These are phyloP conservation scores for Trigoniulus corallinus DNA, from an alignment of 1,140 invertebrate genomes.

Conservation along the genomic window DNA sequence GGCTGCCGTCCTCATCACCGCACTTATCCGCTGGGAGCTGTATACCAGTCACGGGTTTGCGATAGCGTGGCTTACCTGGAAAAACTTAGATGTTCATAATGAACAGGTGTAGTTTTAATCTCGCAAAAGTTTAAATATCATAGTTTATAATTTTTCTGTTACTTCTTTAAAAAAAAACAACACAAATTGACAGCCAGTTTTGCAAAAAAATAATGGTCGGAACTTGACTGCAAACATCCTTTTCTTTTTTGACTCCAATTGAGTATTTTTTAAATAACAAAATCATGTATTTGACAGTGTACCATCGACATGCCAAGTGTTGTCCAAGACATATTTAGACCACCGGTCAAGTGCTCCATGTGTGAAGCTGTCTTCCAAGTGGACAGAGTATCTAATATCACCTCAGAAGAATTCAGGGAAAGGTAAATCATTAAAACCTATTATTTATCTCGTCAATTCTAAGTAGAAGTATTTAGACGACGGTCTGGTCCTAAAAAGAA, in stretches of 20 bases:
- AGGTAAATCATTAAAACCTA: conserved; percentile 22
- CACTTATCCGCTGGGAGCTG: not conserved
- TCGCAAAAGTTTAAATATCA: not conserved
- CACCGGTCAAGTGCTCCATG: conserved; percentile 54
- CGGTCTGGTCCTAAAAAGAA: too few relatives aligned
- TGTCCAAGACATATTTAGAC: conserved; percentile 43
- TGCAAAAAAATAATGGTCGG: not conserved
- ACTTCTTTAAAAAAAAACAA: too few relatives aligned
- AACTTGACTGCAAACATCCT: not conserved
- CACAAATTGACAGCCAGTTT: too few relatives aligned
- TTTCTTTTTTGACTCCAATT: not conserved
- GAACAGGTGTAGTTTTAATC: not conserved
- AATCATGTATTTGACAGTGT: too few relatives aligned
- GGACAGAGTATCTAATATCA: conserved; percentile 42
- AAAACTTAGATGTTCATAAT: not conserved
- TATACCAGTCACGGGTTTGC: not conserved
- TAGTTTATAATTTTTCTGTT: not conserved
- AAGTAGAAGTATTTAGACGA: too few relatives aligned
- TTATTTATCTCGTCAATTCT: too few relatives aligned
- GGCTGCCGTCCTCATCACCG: too few relatives aligned
- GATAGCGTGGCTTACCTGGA: not conserved
- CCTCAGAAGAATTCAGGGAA: conserved; percentile 44
- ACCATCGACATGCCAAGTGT: conserved; percentile 37
- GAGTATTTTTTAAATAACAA: conserved; percentile 14
- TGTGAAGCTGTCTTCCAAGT: conserved; percentile 43